phyloP scores from a whole-genome alignment of 1,140 invertebrate species.

The Aporrectodea caliginosa region DNA sequence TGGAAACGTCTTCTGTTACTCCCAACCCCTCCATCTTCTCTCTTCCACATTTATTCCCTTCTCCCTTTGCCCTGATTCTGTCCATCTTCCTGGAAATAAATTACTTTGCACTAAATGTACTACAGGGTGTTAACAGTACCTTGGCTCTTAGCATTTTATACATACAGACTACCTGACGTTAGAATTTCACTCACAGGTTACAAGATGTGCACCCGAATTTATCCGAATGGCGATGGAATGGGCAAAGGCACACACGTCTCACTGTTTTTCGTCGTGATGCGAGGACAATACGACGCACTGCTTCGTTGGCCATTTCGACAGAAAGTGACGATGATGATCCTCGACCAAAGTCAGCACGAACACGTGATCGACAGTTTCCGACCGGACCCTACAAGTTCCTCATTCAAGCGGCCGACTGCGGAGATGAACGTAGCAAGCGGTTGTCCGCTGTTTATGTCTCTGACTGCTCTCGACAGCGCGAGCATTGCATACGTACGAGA shows the following conservation, averaged over 20 bases:
- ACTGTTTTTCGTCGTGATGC: conserved; percentile 53
- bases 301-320: conserved; percentile 52
- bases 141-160: too few relatives aligned
- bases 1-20: too few relatives aligned
- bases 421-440: conserved; percentile 55
- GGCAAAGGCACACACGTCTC: conserved; percentile 51
- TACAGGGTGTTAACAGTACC: too few relatives aligned
- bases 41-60: too few relatives aligned
- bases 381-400: conserved; percentile 39
- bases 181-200: conserved; percentile 64
- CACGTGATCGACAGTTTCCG: conserved; percentile 50
- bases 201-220: conserved; percentile 76
- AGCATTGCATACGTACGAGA: conserved; percentile 47
- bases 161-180: too few relatives aligned
- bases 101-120: not conserved
- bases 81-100: not conserved
- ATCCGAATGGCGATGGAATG: conserved; percentile 68
- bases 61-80: too few relatives aligned
- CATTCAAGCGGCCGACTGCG: conserved; percentile 46
- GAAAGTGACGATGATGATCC: conserved; percentile 38
- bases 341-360: conserved; percentile 37
- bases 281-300: conserved; percentile 48
- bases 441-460: conserved; percentile 49
- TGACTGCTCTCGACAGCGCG: conserved; percentile 41
- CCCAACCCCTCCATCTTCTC: too few relatives aligned